Base-by-base conservation (phyloP, 2,888 invertebrate species). In the Hydropsyche betteni region DNA sequence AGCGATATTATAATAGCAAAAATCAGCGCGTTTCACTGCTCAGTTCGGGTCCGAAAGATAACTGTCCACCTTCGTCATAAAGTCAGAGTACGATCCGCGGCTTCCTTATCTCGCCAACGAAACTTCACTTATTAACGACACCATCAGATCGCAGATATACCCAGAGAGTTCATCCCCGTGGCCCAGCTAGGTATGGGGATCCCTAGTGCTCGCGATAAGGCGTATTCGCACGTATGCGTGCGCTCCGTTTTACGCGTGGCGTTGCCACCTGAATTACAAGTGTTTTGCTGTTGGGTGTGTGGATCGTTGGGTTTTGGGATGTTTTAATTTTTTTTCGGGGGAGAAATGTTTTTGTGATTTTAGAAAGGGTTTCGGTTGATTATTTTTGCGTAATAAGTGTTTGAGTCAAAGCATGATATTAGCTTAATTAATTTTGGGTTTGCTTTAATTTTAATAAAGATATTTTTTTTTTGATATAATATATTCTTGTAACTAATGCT, bases 51-150 rank as follows among this genome's bases (percentile, higher is more conserved):
- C 64, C 16, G 34, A 58, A 72, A 72, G 72, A 72, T 72, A 72
- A 72, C 72, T 72, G 72, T 72, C 72, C 72, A 72, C 72, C 72
- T 72, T 58, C 72, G 72, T 72, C 72, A 72, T 72, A 72, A 72
- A 72, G 72, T 72, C 55, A 58, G 33, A 12, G 12, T 7, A 24
- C 53, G 36, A 14, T 38, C 58, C 72, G 14, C 58, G 44, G 72
- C 38, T 7, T 12, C 55, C 72, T 72, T 72, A 72, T 72, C 72
- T 55, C 69, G 38, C 38, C 52, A 12, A 10, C 10, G 52, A 8
- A 58, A 72, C 72, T 55, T 61, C 72, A 72, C 72, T 72, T 72
- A 72, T 72, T 72, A 72, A 72, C 72, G 72, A 72, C 72, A 44
- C 55, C 72, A 61, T 72, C 72, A 72, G 72, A 58, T 58, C 55